Evolutionary conservation across 2,888 invertebrate species (phyloP), one percentile per base, ranked within the genome.

Genomic region (Cosmopolites sordidus): DNA sequence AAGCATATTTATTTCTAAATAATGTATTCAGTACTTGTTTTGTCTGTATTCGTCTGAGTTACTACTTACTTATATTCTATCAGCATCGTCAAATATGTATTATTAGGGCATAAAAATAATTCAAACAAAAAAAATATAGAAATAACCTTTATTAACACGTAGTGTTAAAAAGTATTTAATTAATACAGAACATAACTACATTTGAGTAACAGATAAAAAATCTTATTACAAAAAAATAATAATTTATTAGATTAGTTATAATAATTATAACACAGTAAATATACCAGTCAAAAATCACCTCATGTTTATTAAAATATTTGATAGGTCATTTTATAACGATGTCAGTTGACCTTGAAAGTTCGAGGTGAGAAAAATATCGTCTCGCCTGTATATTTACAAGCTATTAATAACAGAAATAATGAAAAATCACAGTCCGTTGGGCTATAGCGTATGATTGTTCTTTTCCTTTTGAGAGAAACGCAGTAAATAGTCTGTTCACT

Each of bases 381-480:
- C 12, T 4, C 16, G 30, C 41, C 16, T 16, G 37, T 37, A 45
- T 15, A 8, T 44, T 22, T 22, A 22, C 22, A 22, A 33, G 33
- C 11, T 14, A 9, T 43, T 49, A 39, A 50, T 37, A 50, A 50
- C 16, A 45, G 37, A 48, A 41, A 43, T 27, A 47, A 48, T 27
- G 27, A 51, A 30, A 58, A 55, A 58, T 58, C 58, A 58, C 54
- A 58, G 54, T 58, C 58, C 58, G 27, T 18, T 46, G 27, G 44
- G 48, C 41, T 42, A 48, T 48, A 56, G 51, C 51, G 47, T 43
- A 47, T 39, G 17, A 40, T 42, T 47, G 43, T 51, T 44, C 42
- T 48, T 48, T 45, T 37, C 30, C n/a, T 30, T n/a, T 48, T 3
- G 17, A 39, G 46, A 16, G 30, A 48, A 48, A 33, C n/a, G 38